These are phyloP conservation scores for Hippopotamyrus pictus DNA, from an alignment of 2,797 vertebrate species.

Conservation along the genomic window DNA sequence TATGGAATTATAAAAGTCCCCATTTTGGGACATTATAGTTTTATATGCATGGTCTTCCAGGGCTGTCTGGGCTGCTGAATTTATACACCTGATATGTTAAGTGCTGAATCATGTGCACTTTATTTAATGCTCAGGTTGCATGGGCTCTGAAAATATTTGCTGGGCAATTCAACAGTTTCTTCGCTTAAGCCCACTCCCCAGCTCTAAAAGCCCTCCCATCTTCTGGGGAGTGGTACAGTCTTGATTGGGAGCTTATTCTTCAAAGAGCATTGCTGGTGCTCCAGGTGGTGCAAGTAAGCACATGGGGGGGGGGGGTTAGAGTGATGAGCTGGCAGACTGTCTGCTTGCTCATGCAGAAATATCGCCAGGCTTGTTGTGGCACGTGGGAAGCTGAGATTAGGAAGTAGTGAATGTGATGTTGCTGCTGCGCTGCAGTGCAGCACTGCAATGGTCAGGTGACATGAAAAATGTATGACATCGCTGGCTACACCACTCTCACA, in stretches of 20 bases:
- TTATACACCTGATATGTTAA: neutral
- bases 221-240: neutral
- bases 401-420: neutral
- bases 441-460: neutral
- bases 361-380: constrained; percentile 52
- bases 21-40: neutral
- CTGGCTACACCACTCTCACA: neutral
- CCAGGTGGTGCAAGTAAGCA: neutral
- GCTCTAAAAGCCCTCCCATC: neutral
- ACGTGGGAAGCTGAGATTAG: constrained; percentile 36
- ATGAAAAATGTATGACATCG: neutral
- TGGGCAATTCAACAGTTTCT: neutral
- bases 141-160: neutral
- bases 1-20: neutral
- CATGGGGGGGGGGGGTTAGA: neutral
- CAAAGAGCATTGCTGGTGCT: neutral
- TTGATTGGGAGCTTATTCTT: neutral
- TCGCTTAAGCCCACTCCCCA: neutral
- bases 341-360: constrained; percentile 49
- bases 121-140: constrained; percentile 5
- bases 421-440: neutral
- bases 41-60: neutral
- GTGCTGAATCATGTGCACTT: neutral
- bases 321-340: constrained; percentile 56
- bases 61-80: neutral